Base-by-base conservation (phyloP, 2,113 vertebrate species). In the Forbesichthys papilliferus region DNA sequence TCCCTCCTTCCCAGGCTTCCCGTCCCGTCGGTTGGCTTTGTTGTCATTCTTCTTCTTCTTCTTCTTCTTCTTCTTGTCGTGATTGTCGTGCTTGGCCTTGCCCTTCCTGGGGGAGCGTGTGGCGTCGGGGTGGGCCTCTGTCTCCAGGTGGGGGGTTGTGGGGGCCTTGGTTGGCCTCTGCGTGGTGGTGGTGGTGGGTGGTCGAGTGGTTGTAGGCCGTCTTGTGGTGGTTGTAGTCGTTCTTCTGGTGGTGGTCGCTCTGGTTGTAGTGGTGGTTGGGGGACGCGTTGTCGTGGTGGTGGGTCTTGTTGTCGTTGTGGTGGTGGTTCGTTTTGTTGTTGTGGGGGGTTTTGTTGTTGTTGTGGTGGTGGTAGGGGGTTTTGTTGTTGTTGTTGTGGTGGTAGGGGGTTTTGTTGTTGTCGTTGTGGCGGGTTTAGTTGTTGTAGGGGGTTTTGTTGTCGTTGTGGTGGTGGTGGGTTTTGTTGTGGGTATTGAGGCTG, bases 61-160 rank as follows among this genome's bases (percentile, higher is more conserved):
- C 46, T 93, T 92, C 46, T 93, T 99, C 86, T 95, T 97, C 78
- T 95, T 97, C 90, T 98, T 99, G 74, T 96, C 94, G 0, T 85
- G 68, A 73, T 92, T 93, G 0, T 93, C 91, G 0, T 92, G 93
- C 75, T 94, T 96, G 36, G 90, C 93, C 78, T 94, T 96, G 14
- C 79, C 90, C 83, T 90, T 96, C 76, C 93, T 92, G 1, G 90
- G 85, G 16, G 93, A 90, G 11, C 81, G 70, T 27, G 7, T 8
- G 7, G 80, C 82, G 60, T 90, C 90, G 0, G 27, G 79, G 69
- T 87, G 82, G 62, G 83, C 46, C 14, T 92, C 93, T 0, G 68
- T 9, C 78, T 94, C 94, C 66, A 80, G 88, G 36, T 64, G 62
- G 1, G 77, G 61, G 12, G 69, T 92, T 79, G 0, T 90, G 51